Percentiles rank a stretch among this genome's conserved stretches.
These are phyloP conservation scores for Petrocephalus microphthalmus DNA, from an alignment of 2,113 vertebrate genomes.

Conservation along the genomic window DNA sequence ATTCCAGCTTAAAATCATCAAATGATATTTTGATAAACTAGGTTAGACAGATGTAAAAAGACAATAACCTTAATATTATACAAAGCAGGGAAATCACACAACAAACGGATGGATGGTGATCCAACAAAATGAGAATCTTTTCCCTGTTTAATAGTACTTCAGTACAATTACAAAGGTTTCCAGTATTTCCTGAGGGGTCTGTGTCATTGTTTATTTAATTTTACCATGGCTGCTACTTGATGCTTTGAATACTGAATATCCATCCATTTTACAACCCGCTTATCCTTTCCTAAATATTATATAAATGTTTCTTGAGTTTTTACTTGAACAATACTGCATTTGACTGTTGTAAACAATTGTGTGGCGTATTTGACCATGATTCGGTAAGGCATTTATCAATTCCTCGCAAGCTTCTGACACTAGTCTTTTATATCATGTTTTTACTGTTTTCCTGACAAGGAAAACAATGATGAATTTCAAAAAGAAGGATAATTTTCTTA, in stretches of 20 bases:
- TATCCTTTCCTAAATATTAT: no score
- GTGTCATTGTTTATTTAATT: slow-evolving; percentile 49
- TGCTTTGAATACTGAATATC: slow-evolving; percentile 47
- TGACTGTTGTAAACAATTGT: not conserved
- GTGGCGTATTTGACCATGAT: not conserved
- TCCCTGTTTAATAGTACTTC: slow-evolving; percentile 27
- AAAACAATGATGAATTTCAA: not conserved
- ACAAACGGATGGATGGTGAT: not conserved
- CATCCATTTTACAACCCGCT: no score
- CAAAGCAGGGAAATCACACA: not conserved
- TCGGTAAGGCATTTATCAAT: not conserved
- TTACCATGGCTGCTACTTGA: slow-evolving; percentile 58
- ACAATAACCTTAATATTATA: slow-evolving; percentile 7
- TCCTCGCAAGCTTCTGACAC: not conserved
- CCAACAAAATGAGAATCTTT: not conserved
- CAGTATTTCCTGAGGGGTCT: slow-evolving; percentile 45
- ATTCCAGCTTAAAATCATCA: not conserved
- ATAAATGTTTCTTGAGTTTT: slow-evolving; percentile 37
- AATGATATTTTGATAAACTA: not conserved
- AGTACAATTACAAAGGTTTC: slow-evolving; percentile 15
- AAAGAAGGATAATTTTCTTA: not conserved
- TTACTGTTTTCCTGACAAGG: not conserved
- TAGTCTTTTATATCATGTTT: not conserved
- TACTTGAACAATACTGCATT: slow-evolving; percentile 31
- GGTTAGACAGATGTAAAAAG: not conserved